These are phyloP conservation scores for Melanotaenia boesemani DNA, from an alignment of 2,797 vertebrate species.

Conservation along the genomic window DNA sequence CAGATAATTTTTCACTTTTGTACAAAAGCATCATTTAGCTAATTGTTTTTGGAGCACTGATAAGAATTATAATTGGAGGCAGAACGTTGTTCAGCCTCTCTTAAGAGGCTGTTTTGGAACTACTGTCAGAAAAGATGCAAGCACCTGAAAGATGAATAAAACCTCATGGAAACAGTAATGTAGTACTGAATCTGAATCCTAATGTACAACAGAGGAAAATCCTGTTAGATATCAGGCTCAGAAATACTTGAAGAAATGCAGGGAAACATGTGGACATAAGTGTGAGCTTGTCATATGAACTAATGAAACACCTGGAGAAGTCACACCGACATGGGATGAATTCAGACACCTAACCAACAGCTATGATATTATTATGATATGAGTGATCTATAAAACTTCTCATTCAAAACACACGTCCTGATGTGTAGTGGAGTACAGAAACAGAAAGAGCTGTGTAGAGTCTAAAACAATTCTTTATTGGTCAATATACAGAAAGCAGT, in stretches of 20 bases:
- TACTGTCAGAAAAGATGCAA: neutral
- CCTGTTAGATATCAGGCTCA: neutral
- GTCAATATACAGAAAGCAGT: conserved; percentile 86
- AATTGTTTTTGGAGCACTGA: too few species aligned
- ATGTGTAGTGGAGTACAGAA: conserved; percentile 1
- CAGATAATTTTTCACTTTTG: too few species aligned
- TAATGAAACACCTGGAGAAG: conserved; percentile 19
- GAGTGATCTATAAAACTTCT: neutral
- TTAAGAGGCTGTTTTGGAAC: neutral
- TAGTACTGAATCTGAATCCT: neutral
- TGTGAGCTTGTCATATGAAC: conserved; percentile 18
- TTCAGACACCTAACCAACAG: conserved; percentile 16
- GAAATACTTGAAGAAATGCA: conserved; percentile 5
- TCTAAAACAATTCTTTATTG: conserved; percentile 89
- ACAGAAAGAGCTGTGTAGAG: conserved; percentile 58
- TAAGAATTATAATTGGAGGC: too few species aligned
- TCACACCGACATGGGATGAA: conserved; percentile 1
- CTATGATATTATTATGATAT: conserved; percentile 12
- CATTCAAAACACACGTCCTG: neutral
- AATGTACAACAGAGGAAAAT: too few species aligned
- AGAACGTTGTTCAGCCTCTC: too few species aligned
- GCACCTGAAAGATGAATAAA: neutral
- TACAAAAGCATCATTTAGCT: too few species aligned
- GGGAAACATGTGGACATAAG: neutral
- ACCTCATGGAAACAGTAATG: neutral